Evolutionary conservation across 2,113 vertebrate genomes (phyloP).

Genomic region (Petrocephalus microphthalmus): DNA sequence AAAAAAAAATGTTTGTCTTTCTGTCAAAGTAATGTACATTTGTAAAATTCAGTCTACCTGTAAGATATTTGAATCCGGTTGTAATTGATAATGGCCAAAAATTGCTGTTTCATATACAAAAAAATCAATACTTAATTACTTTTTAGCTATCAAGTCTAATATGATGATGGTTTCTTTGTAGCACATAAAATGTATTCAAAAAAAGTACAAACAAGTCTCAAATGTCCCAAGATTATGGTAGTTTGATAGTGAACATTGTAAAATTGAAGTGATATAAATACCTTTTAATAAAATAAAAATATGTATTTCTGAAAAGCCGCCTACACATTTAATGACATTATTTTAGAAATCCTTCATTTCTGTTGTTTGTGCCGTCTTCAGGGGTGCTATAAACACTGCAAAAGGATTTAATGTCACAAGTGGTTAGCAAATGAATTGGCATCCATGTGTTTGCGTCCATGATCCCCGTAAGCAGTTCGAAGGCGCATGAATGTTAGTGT

Average conservation of each 20-base stretch:
- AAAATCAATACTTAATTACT: slow-evolving; percentile 65
- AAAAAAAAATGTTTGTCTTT: slow-evolving; percentile 61
- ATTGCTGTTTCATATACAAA: slow-evolving; percentile 72
- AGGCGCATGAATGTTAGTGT: background rate
- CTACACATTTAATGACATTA: slow-evolving; percentile 14
- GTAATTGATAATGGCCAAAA: slow-evolving; percentile 72
- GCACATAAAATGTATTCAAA: slow-evolving; percentile 19
- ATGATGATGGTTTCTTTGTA: slow-evolving; percentile 32
- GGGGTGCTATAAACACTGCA: background rate
- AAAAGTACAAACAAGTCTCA: slow-evolving; percentile 16
- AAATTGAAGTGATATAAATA: slow-evolving; percentile 33
- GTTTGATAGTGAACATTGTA: slow-evolving; percentile 33
- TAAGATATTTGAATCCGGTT: slow-evolving; percentile 73
- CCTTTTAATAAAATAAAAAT: slow-evolving; percentile 29
- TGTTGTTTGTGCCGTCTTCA: background rate
- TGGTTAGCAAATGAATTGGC: background rate
- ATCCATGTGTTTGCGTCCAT: background rate
- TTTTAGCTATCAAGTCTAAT: slow-evolving; percentile 48
- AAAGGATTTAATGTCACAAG: background rate
- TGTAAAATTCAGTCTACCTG: slow-evolving; percentile 74
- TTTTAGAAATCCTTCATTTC: background rate
- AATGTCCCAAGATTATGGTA: slow-evolving; percentile 28
- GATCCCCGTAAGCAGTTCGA: background rate
- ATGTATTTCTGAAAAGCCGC: slow-evolving; percentile 22
- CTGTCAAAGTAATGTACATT: slow-evolving; percentile 70